Evolutionary conservation across 2,797 vertebrate genomes (phyloP), one percentile per base, ranked within the genome.

Genomic region (Podarcis siculus): DNA sequence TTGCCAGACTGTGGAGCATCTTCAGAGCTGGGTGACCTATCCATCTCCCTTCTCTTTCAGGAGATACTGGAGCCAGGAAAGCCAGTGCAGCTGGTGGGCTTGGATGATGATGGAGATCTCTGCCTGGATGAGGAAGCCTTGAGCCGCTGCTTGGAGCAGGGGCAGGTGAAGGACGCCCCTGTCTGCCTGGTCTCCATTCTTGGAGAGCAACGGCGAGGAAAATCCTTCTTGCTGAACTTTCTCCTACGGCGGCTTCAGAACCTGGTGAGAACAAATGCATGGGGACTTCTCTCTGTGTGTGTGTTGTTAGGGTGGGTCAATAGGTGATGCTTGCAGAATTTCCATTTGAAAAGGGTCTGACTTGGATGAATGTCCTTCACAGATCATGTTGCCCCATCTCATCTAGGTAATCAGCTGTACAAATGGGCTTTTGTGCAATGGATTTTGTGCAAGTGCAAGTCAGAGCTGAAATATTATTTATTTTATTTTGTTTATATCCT

Each of bases 191-290:
- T 90, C 55, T 83, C 89, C 67, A 83, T 84, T 27, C 17, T 90
- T 30, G 89, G 89, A 17, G 85, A 90, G 45, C 85, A 87, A 35
- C 81, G 89, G 3, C 73, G 42, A 42, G 89, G 89, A 39, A 90
- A 90, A 75, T 90, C 89, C n/a, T 90, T 90, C 81, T 69, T 90
- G 81, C 75, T 87, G 37, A 90, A 90, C n/a, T 90, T 83, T 39
- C 81, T 90, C 21, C 55, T 79, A 4, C 55, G 76, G 21, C 55
- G 81, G 7, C 39, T 90, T 13, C 81, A 66, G 35, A 90, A 86
- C 72, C 30, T 82, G 64, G 88, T 89, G 75, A 86, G 88, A 15
- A 1, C 35, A 9, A 66, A 25, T 73, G 79, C 10, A 37, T 32
- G 6, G n/a, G 2, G 15, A 4, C 25, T 73, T 10, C 2, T 37